Conservation (phyloP, 2,113 vertebrate genomes). For the Odontophorus gujanensis region DNA sequence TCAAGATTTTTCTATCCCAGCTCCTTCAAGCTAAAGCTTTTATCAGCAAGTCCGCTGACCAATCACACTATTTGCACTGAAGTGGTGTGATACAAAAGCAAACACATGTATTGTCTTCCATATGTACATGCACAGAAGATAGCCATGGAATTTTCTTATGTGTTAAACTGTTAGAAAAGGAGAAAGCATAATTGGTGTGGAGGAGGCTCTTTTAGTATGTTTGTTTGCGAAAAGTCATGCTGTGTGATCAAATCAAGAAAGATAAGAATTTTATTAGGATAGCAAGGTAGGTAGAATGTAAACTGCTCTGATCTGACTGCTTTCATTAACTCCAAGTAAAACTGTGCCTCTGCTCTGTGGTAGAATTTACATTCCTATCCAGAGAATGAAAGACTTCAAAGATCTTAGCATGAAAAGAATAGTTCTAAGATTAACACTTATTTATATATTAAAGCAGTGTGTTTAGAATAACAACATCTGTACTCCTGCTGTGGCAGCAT, state of each 20-base stretch:
- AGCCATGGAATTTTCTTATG: background rate
- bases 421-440: background rate
- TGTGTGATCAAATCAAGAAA: background rate
- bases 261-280: background rate
- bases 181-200: background rate
- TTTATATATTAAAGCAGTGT: background rate
- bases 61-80: background rate
- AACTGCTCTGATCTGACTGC: background rate
- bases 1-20: background rate
- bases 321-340: background rate
- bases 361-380: background rate
- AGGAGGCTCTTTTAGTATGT: background rate
- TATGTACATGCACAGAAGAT: background rate
- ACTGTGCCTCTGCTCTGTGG: background rate
- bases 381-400: background rate
- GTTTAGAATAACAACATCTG: background rate
- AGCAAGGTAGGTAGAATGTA: background rate
- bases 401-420: background rate
- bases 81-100: background rate
- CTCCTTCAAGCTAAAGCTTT: background rate
- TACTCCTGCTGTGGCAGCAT: background rate
- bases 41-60: background rate
- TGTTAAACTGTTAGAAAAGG: background rate
- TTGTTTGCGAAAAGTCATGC: background rate
- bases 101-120: background rate